These are phyloP conservation scores for mouse (Mus musculus) DNA, from an alignment of 2,113 vertebrate species.

Conservation along the genomic window GRCm39 chr11:18275501-18276000, in stretches of 20 bases:
- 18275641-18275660: slow-evolving; percentile 96
- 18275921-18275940: slow-evolving; percentile 95
- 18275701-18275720: slow-evolving; percentile 88
- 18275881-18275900: slow-evolving; percentile 95
- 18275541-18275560: slow-evolving; percentile 91
- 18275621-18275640: slow-evolving; percentile 93
- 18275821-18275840: slow-evolving; percentile 95
- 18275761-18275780: slow-evolving; percentile 75
- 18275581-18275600: slow-evolving; percentile 96
- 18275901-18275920: slow-evolving; percentile 99
- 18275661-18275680: slow-evolving; percentile 92
- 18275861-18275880: slow-evolving; percentile 96
- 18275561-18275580: slow-evolving; percentile 89
- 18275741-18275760: slow-evolving; percentile 87
- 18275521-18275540: slow-evolving; percentile 96
- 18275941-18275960: slow-evolving; percentile 95
- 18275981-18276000: slow-evolving; percentile 97
- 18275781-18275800: slow-evolving; percentile 88
- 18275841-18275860: slow-evolving; percentile 98
- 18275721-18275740: slow-evolving; percentile 87
- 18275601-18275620: slow-evolving; percentile 81
- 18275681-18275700: slow-evolving; percentile 90
- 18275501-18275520: slow-evolving; percentile 88
- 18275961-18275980: slow-evolving; percentile 96
- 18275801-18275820: slow-evolving; percentile 97